Conservation (phyloP, 2,888 invertebrate species). For the Leptopterna dolabrata region DNA sequence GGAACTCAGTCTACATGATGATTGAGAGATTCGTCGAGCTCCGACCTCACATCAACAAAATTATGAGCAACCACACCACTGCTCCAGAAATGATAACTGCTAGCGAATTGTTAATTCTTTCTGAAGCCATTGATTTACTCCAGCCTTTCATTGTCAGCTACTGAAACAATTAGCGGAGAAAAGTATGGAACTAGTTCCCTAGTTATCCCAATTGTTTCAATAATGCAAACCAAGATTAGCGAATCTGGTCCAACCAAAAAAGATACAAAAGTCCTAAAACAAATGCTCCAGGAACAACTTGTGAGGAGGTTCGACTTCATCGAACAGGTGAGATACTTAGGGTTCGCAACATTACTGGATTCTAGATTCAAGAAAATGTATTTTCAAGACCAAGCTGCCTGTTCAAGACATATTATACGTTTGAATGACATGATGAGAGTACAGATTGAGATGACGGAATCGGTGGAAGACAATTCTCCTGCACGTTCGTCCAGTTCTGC, state of each 20-base stretch:
- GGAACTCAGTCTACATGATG: neutral
- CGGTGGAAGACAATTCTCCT: neutral
- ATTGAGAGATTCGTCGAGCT: neutral
- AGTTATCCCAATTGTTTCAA: conserved; percentile 37
- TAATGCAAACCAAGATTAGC: neutral
- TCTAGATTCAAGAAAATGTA: conserved; percentile 44
- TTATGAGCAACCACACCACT: neutral
- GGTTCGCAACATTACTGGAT: conserved; percentile 36
- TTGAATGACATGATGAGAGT: neutral
- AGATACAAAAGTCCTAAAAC: neutral
- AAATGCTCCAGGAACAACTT: conserved; percentile 49
- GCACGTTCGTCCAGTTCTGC: neutral
- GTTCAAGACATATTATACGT: neutral
- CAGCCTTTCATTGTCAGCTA: neutral
- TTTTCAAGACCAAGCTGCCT: conserved; percentile 25
- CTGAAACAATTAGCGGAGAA: neutral
- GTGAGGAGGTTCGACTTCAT: conserved; percentile 48
- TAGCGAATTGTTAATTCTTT: neutral
- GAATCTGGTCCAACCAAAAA: neutral
- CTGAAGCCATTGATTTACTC: neutral
- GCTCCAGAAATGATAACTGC: neutral
- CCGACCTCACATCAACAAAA: neutral
- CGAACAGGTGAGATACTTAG: conserved; percentile 55
- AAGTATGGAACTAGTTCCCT: conserved; percentile 1
- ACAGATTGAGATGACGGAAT: neutral